Conservation (phyloP, 2,113 vertebrate genomes). For the Heptranchias perlo region DNA sequence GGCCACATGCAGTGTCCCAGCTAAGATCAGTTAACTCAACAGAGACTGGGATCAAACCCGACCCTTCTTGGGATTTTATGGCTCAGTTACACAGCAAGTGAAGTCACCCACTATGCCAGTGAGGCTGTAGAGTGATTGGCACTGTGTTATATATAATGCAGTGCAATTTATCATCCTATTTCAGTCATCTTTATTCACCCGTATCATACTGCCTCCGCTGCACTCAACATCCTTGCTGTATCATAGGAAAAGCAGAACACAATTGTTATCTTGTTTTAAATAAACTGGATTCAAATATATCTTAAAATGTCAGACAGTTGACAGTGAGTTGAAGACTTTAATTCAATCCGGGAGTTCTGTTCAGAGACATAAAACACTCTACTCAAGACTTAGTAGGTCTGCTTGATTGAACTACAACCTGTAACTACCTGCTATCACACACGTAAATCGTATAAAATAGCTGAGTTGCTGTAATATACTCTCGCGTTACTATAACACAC, state of each 20-base stretch:
- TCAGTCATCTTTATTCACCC: background rate
- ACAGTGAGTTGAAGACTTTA: background rate
- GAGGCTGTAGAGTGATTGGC: too few species aligned
- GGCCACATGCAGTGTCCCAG: too few species aligned
- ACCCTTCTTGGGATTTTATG: too few species aligned
- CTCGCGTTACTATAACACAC: too few species aligned
- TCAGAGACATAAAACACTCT: background rate
- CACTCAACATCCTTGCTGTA: background rate
- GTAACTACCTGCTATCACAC: background rate
- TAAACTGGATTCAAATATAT: background rate
- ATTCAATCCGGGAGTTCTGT: background rate
- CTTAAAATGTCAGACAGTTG: background rate
- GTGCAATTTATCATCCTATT: background rate
- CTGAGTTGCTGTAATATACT: too few species aligned
- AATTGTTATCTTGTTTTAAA: background rate
- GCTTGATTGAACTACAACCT: background rate
- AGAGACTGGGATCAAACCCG: too few species aligned
- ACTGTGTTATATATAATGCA: too few species aligned
- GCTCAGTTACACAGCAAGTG: too few species aligned
- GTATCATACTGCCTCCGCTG: too few species aligned
- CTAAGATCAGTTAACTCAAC: too few species aligned
- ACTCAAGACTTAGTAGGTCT: background rate
- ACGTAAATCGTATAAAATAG: too few species aligned
- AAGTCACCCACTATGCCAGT: too few species aligned
- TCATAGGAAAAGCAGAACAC: background rate